A percentile compares a stretch with the other conserved stretches of the same genome.
Evolutionary conservation across 2,888 invertebrate genomes (phyloP).

Genomic region (Digitonthophagus gazella): DNA sequence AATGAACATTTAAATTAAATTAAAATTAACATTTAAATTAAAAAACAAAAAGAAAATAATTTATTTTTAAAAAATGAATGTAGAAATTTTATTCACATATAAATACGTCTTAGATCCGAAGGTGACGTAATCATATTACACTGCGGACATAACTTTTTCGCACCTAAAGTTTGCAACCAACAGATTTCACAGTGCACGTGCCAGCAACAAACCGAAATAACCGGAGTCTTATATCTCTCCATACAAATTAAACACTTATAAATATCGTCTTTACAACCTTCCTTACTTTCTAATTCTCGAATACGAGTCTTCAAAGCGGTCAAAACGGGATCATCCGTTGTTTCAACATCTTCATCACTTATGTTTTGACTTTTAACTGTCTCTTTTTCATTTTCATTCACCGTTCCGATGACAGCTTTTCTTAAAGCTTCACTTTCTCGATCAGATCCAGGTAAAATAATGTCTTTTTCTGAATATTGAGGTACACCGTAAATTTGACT

Average conservation of each 20-base stretch:
- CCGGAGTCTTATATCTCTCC: constrained; percentile 80
- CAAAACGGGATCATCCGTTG: constrained; percentile 54
- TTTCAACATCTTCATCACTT: constrained; percentile 23
- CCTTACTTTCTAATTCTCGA: constrained; percentile 68
- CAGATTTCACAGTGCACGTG: constrained; percentile 92
- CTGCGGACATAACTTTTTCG: constrained; percentile 92
- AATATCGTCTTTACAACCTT: constrained; percentile 58
- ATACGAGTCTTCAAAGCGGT: constrained; percentile 76
- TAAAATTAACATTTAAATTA: too few relatives aligned
- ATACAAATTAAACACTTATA: constrained; percentile 88
- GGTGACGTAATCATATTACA: constrained; percentile 92
- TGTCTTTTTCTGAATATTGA: constrained; percentile 79
- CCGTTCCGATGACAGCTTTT: constrained; percentile 53
- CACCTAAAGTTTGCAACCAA: constrained; percentile 70
- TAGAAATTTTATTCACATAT: constrained; percentile 61
- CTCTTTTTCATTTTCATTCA: constrained; percentile 37
- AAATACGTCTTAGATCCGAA: constrained; percentile 80
- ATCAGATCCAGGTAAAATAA: constrained; percentile 57
- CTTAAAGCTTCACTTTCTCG: constrained; percentile 57
- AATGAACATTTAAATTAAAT: too few relatives aligned
- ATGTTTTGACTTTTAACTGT: constrained; percentile 15
- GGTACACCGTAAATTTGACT: constrained; percentile 82
- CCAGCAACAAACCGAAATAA: constrained; percentile 94
- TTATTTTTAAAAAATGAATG: neutral
- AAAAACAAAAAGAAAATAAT: neutral